Evolutionary conservation across 1,140 invertebrate genomes (phyloP), one percentile per base, ranked within the genome.

Genomic region (Zaprionus camerounensis): DNA sequence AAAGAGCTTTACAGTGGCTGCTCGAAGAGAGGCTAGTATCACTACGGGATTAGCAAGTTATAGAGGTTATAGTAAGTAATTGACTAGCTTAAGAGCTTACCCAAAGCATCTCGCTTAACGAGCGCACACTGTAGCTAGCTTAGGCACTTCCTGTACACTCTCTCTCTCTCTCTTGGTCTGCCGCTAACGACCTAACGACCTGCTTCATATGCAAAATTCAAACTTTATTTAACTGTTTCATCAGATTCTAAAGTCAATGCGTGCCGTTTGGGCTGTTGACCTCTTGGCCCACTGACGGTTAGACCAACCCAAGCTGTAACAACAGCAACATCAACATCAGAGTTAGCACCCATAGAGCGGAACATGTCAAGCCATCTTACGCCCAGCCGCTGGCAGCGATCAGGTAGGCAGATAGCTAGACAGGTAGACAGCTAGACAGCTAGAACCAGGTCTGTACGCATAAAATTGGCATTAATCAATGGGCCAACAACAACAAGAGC

Each of bases 391-490:
- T 34, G 58, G 49, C 34, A 58, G 53, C 36, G 62, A 59, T 58
- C 38, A 67, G 66, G n/a, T 17, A 61, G 66, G 7, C 51, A 56
- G 59, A 6, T 7, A 41, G 38, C 15, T 41, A 41, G 38, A 41
- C 13, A 41, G 13, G 38, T 22, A 44, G 17, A 28, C 63, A 61
- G 38, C 7, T 22, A 44, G 17, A 28, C 63, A 61, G 38, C 7
- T 9, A 63, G 58, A 63, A 58, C 53, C 59, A 75, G 72, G 41
- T 76, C 61, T 64, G 53, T 55, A 83, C 78, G 85, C 85, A 88
- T 84, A 87, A 87, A 81, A 78, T 88, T 78, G 53, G 75, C 72
- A 79, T 90, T 78, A 90, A 79, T 87, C 84, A 78, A 31, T 34
- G 15, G 41, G 22, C 26, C 65, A 67, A 67, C 17, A 67, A 67